Percentiles rank a stretch among this genome's conserved stretches.
Evolutionary conservation across 2,113 vertebrate species (phyloP).

Genomic region (Hiodon tergisus): DNA sequence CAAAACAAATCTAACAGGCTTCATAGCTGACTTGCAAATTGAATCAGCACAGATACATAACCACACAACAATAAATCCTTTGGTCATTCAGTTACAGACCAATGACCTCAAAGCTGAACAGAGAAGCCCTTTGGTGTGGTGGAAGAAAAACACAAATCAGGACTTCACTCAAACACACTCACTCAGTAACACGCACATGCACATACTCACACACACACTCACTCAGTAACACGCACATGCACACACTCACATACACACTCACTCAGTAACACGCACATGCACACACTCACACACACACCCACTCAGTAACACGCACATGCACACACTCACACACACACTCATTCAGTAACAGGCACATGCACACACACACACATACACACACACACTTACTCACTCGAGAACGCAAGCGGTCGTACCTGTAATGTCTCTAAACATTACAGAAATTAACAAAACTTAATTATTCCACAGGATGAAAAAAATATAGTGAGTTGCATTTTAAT

Average conservation of each 20-base stretch:
- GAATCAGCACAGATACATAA: not conserved
- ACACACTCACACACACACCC: not conserved
- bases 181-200: not conserved
- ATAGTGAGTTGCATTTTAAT: not conserved
- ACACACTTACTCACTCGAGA: not conserved
- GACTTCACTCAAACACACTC: not conserved
- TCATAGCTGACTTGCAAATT: no score
- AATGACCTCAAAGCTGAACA: not conserved
- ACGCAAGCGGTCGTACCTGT: no score
- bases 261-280: not conserved
- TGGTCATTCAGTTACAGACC: not conserved
- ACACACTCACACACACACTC: slow-evolving; percentile 9
- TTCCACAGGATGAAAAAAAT: no score
- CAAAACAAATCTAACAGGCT: no score
- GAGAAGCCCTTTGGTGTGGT: not conserved
- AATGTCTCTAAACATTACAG: no score
- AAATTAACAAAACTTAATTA: no score
- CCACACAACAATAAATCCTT: not conserved
- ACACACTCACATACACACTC: no score
- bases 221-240: no score
- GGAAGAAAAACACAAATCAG: not conserved
- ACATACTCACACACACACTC: no score
- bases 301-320: not conserved
- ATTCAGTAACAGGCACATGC: not conserved
- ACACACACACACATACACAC: not conserved